Evolutionary conservation across 2,797 vertebrate genomes (phyloP).

Genomic region (Triplophysa yarkandensis): DNA sequence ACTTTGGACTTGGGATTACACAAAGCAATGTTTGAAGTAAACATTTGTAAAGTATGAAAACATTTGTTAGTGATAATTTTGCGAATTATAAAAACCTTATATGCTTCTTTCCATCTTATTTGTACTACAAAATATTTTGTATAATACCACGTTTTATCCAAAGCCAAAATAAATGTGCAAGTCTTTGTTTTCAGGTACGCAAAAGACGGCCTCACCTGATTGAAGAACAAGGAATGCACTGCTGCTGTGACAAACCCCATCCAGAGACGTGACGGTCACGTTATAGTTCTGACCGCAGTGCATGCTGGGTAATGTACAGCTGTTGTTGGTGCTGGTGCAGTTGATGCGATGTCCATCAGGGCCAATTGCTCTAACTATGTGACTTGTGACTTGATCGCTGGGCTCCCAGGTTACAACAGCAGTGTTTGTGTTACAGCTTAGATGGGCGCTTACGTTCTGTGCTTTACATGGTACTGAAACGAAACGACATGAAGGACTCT

Average conservation of each 20-base stretch:
- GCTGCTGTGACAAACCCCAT: slow-evolving; percentile 44
- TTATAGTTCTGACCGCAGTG: slow-evolving; percentile 55
- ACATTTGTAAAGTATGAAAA: too few relatives aligned
- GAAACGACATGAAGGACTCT: background rate
- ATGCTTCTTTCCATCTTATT: background rate
- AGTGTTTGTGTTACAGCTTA: slow-evolving; percentile 46
- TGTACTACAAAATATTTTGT: background rate
- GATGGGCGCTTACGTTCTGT: slow-evolving; percentile 39
- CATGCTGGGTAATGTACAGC: slow-evolving; percentile 44
- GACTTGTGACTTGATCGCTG: slow-evolving; percentile 6
- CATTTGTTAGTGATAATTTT: too few relatives aligned
- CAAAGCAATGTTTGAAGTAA: too few relatives aligned
- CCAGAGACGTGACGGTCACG: slow-evolving; percentile 38
- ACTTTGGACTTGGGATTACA: too few relatives aligned
- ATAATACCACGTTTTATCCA: too few relatives aligned
- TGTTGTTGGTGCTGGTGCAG: slow-evolving; percentile 35
- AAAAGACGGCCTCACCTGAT: slow-evolving; percentile 43
- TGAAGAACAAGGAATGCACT: slow-evolving; percentile 22
- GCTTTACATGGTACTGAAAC: slow-evolving; percentile 52
- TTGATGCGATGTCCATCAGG: slow-evolving; percentile 25
- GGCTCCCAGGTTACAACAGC: slow-evolving; percentile 51
- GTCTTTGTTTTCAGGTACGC: background rate
- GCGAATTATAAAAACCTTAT: background rate
- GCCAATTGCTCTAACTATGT: slow-evolving; percentile 44
- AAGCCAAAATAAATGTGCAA: background rate